Evolutionary conservation across 1,140 invertebrate species (phyloP).

Genomic region (Neotoxoptera formosana): DNA sequence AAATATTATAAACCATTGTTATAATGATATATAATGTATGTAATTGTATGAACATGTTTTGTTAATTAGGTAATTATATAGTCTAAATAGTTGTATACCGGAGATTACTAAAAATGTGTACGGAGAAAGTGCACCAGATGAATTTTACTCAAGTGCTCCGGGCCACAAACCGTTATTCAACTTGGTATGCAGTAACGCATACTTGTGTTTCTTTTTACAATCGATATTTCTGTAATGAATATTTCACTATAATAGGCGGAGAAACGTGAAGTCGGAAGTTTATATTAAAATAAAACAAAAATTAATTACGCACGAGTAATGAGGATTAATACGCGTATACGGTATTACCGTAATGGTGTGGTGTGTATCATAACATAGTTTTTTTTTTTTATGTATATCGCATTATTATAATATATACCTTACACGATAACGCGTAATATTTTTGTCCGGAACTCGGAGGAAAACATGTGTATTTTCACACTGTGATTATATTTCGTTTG

Average conservation of each 20-base stretch:
- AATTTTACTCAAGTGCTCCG: conserved; percentile 39
- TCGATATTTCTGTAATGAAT: conserved; percentile 32
- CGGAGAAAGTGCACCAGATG: conserved; percentile 46
- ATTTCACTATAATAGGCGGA: background rate
- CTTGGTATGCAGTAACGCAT: background rate
- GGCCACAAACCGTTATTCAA: conserved; percentile 42
- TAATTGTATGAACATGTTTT: background rate
- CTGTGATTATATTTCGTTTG: background rate
- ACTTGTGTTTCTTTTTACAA: conserved; percentile 37
- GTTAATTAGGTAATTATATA: conserved; percentile 4
- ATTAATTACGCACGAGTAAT: background rate
- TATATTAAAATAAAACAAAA: conserved; percentile 12
- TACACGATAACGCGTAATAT: background rate
- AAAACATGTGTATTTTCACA: background rate
- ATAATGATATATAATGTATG: background rate
- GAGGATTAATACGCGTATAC: background rate
- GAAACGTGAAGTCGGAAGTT: background rate
- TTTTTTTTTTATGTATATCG: too few relatives aligned
- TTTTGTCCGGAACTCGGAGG: too few relatives aligned
- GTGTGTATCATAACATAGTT: background rate
- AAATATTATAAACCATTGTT: background rate
- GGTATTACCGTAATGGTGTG: background rate
- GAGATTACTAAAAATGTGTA: conserved; percentile 26
- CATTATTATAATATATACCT: too few relatives aligned
- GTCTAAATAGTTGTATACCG: background rate